These are phyloP conservation scores for Nasonia giraulti DNA, from an alignment of 1,140 invertebrate genomes.

Conservation along the genomic window DNA sequence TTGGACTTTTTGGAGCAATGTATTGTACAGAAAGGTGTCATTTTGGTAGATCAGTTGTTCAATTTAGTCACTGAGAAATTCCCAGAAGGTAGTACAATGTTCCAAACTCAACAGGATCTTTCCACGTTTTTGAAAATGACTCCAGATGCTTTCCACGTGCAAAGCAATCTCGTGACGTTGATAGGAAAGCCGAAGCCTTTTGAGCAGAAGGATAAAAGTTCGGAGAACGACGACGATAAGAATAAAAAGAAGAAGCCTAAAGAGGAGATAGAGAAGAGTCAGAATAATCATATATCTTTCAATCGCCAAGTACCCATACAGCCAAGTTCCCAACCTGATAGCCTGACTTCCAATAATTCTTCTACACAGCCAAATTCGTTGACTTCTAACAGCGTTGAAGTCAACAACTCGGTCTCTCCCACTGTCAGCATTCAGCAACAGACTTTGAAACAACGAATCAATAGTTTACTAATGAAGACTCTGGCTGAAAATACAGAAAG, in stretches of 20 bases:
- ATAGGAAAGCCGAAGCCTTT: constrained; percentile 79
- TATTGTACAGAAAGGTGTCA: constrained; percentile 85
- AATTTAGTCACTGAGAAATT: constrained; percentile 86
- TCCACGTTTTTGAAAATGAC: constrained; percentile 92
- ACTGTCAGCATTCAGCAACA: constrained; percentile 76
- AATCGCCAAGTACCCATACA: constrained; percentile 63
- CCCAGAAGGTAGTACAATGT: constrained; percentile 86
- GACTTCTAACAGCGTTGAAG: constrained; percentile 46
- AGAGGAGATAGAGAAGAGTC: constrained; percentile 30
- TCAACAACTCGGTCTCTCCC: constrained; percentile 58
- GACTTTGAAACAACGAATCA: constrained; percentile 89
- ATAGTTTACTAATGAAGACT: constrained; percentile 90
- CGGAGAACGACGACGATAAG: constrained; percentile 19
- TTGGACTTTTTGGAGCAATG: constrained; percentile 86
- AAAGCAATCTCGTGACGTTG: constrained; percentile 90
- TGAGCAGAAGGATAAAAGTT: constrained; percentile 33
- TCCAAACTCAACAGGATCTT: constrained; percentile 90
- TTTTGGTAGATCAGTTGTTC: constrained; percentile 90
- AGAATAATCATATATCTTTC: constrained; percentile 14
- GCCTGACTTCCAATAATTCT: constrained; percentile 59
- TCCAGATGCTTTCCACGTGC: constrained; percentile 91
- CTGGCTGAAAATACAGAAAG: constrained; percentile 92
- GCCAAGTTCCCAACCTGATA: constrained; percentile 55
- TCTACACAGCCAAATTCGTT: constrained; percentile 60
- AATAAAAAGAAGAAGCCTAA: constrained; percentile 36